Evolutionary conservation across 2,113 vertebrate species (phyloP), one percentile per base, ranked within the genome.

Genomic region (Actenoides lindsayi): DNA sequence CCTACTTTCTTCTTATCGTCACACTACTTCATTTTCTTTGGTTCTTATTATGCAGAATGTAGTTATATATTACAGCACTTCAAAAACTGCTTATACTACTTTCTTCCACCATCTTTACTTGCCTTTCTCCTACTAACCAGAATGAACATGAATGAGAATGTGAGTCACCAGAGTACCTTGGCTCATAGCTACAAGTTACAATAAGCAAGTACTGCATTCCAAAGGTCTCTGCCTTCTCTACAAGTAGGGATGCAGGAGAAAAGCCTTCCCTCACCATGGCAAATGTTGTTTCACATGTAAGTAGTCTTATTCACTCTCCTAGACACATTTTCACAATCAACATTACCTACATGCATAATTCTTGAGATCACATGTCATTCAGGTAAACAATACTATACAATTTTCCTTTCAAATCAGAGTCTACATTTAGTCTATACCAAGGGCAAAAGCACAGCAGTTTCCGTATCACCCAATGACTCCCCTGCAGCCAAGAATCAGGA

Each of bases 331-430:
- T 6, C 8, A 48, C 7, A 12, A 48, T 18, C 20, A 77, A 5
- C 0, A 1, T 15, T 39, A n/a, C 24, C 23, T n/a, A 11, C 1
- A 0, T 28, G 7, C 9, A 2, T 20, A 70, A 51, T 7, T 51
- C 56, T 79, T 79, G 5, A 57, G 35, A 50, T 4, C 13, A 62
- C 30, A 6, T 27, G 13, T 23, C 1, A 2, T 70, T 78, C 62
- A 74, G 28, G 17, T 18, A 46, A 42, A 70, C 2, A 71, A 42
- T 46, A 42, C 46, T 12, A 28, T 0, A 1, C 2, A 25, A 2
- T 50, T 68, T 33, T 39, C 28, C 10, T 57, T 68, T 75, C 30
- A 60, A 65, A 51, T 44, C 33, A 83, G 44, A 8, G 7, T 28
- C 37, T 12, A 18, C 39, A 12, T 19, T 63, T 11, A 41, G 37